These are phyloP conservation scores for Thymelicus sylvestris DNA, from an alignment of 2,888 invertebrate species.

Conservation along the genomic window DNA sequence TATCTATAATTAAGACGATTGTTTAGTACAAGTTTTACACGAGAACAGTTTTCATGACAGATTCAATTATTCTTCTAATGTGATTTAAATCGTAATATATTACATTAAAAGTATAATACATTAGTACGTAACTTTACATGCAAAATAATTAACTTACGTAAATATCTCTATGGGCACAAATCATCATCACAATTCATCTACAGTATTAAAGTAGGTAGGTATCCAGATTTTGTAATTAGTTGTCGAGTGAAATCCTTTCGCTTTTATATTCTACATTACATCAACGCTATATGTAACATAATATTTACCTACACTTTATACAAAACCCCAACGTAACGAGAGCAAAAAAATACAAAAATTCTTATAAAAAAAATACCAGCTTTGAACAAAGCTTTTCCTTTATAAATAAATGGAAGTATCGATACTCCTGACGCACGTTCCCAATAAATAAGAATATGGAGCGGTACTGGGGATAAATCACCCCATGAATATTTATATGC, in stretches of 20 bases:
- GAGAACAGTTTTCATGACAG: no score
- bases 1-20: neutral
- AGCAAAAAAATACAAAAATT: slow-evolving; percentile 5
- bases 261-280: no score
- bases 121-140: no score
- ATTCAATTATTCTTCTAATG: no score
- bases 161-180: no score
- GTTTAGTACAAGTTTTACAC: neutral
- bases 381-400: slow-evolving; percentile 27
- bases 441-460: slow-evolving; percentile 35
- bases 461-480: slow-evolving; percentile 25
- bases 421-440: slow-evolving; percentile 21
- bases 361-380: slow-evolving; percentile 5
- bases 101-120: no score
- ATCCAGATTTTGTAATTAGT: no score
- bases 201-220: no score
- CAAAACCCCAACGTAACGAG: neutral
- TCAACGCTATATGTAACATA: neutral
- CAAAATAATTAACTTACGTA: no score
- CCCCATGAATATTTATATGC: slow-evolving; percentile 25
- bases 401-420: slow-evolving; percentile 27
- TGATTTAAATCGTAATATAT: no score
- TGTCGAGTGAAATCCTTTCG: no score
- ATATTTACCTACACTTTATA: neutral
- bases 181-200: no score